phyloP scores from a whole-genome alignment of 1,140 invertebrate species.

The Euschistus heros region DNA sequence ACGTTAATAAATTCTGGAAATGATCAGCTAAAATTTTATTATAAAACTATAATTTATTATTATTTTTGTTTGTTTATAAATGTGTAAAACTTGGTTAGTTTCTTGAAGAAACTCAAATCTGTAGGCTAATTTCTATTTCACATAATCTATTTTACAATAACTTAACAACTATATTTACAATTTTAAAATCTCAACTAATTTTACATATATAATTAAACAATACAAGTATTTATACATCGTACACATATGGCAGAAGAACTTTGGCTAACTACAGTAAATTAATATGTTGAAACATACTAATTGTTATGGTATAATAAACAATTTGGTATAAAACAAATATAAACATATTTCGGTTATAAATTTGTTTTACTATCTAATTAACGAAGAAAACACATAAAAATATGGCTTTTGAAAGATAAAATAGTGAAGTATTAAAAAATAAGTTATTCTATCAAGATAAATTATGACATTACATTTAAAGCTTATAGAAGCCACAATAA shows the following conservation, averaged over 20 bases:
- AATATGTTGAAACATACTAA: background rate
- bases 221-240: slow-evolving; percentile 3
- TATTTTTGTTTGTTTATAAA: slow-evolving; percentile 11
- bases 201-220: slow-evolving; percentile 2
- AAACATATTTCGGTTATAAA: background rate
- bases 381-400: background rate
- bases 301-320: slow-evolving; percentile 5
- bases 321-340: slow-evolving; percentile 3
- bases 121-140: background rate
- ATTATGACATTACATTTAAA: slow-evolving; percentile 5
- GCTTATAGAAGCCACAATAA: slow-evolving; percentile 2
- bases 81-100: slow-evolving; percentile 12
- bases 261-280: slow-evolving; percentile 14
- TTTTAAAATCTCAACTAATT: background rate
- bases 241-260: slow-evolving; percentile 14
- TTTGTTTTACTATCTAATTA: background rate
- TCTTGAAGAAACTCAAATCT: slow-evolving; percentile 13
- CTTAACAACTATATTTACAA: slow-evolving; percentile 14
- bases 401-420: background rate
- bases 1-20: slow-evolving; percentile 15
- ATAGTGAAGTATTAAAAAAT: slow-evolving; percentile 5
- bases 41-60: slow-evolving; percentile 13
- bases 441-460: slow-evolving; percentile 3
- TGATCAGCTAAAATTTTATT: slow-evolving; percentile 13
- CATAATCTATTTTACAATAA: slow-evolving; percentile 3